Evolutionary conservation across 2,113 vertebrate species (phyloP).

Genomic region (Poecilia latipinna): DNA sequence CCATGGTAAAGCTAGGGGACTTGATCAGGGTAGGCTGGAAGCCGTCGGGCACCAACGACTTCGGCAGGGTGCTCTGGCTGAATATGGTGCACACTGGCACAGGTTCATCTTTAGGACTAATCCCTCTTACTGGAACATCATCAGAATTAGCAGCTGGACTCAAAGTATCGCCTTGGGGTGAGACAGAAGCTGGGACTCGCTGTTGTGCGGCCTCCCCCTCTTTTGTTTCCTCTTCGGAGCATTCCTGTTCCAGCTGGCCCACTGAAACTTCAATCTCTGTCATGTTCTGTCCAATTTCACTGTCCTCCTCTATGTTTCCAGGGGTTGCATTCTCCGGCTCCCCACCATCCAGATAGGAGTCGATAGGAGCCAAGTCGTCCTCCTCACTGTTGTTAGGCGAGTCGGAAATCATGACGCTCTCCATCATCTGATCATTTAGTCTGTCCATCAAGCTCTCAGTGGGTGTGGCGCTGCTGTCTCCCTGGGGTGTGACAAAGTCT

Average conservation of each 20-base stretch:
- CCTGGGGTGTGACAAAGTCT: conserved; percentile 86
- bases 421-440: conserved; percentile 97
- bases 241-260: conserved; percentile 27
- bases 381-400: conserved; percentile 96
- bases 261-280: conserved; percentile 69
- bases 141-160: conserved; percentile 27
- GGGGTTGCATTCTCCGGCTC: conserved; percentile 29
- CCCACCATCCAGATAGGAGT: conserved; percentile 83
- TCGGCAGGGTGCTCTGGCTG: conserved; percentile 80
- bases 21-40: conserved; percentile 96
- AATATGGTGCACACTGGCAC: conserved; percentile 96
- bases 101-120: conserved; percentile 69
- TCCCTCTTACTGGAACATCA: conserved; percentile 18
- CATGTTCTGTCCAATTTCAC: conserved; percentile 49
- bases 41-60: conserved; percentile 85
- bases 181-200: background rate
- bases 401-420: conserved; percentile 97
- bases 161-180: conserved; percentile 25
- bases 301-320: conserved; percentile 30
- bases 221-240: conserved; percentile 4
- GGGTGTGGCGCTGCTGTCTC: conserved; percentile 77
- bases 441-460: conserved; percentile 87
- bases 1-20: conserved; percentile 90
- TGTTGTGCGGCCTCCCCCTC: conserved; percentile 36
- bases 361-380: conserved; percentile 88